A percentile compares a stretch with the other conserved stretches of the same genome.
Conservation (phyloP, 2,113 vertebrate genomes). For the Formicarius rufipectus region DNA sequence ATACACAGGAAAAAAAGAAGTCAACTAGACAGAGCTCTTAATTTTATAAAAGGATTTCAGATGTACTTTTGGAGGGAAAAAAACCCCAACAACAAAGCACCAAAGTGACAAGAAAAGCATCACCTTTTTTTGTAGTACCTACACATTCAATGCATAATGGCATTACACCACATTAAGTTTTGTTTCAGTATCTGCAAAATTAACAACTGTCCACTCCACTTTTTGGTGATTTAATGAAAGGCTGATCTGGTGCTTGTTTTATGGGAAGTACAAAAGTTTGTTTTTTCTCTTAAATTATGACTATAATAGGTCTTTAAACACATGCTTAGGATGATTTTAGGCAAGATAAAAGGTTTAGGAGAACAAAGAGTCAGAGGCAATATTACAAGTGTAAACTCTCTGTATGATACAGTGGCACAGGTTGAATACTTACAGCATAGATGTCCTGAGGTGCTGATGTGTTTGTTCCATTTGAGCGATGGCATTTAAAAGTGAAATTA, state of each 20-base stretch:
- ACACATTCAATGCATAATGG: background rate
- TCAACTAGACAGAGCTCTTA: background rate
- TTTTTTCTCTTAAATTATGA: background rate
- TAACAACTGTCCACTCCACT: background rate
- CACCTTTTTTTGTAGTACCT: background rate
- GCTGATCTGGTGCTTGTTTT: background rate
- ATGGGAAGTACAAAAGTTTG: background rate
- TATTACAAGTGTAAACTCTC: background rate
- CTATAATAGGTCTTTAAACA: background rate
- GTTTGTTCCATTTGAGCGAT: conserved; percentile 98
- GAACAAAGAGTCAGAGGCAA: background rate
- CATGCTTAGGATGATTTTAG: background rate
- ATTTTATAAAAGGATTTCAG: background rate
- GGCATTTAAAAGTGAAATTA: conserved; percentile 99
- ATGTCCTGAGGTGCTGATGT: conserved; percentile 97
- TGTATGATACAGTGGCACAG: background rate
- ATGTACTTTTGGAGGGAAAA: background rate
- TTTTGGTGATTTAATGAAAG: background rate
- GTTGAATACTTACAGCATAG: conserved; percentile 85
- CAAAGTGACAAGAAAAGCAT: background rate
- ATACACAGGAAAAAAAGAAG: background rate
- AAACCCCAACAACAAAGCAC: background rate
- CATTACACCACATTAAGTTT: background rate
- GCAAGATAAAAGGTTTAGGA: background rate
- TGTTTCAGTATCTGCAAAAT: background rate